These are phyloP conservation scores for Drosophila nannoptera DNA, from an alignment of 1,140 invertebrate species.

Conservation along the genomic window DNA sequence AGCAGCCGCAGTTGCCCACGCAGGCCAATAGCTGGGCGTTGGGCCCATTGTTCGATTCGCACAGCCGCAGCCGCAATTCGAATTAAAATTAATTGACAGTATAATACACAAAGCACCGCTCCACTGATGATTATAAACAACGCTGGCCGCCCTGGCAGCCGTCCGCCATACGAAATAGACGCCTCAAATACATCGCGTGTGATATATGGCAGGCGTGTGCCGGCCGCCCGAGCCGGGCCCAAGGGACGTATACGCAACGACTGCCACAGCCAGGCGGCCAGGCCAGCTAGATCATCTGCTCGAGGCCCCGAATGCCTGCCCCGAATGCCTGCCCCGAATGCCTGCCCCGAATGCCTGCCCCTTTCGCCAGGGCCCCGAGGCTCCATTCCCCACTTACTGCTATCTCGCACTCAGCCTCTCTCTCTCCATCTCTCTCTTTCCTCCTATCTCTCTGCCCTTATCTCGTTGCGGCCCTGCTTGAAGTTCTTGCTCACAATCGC, in stretches of 20 bases:
- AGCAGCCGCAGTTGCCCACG: conserved; percentile 35
- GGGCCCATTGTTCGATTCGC: conserved; percentile 26
- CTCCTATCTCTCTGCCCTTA: too few species aligned
- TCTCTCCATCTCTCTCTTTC: too few species aligned
- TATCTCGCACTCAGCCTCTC: too few species aligned
- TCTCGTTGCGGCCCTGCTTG: too few species aligned
- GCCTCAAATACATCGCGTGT: conserved; percentile 29
- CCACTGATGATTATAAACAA: conserved; percentile 52
- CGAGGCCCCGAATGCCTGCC: too few species aligned
- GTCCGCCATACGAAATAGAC: conserved; percentile 29
- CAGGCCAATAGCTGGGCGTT: conserved; percentile 27
- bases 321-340: too few species aligned
- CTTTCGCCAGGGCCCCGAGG: too few species aligned
- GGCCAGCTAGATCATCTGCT: neutral
- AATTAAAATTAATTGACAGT: conserved; percentile 67
- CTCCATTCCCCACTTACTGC: too few species aligned
- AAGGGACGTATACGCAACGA: conserved; percentile 45
- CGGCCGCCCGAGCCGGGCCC: neutral
- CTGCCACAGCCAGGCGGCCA: neutral
- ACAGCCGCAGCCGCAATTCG: conserved; percentile 34
- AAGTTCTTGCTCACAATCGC: too few species aligned
- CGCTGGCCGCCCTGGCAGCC: conserved; percentile 13
- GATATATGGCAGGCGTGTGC: conserved; percentile 1
- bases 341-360: too few species aligned
- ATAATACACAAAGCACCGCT: conserved; percentile 8